These are phyloP conservation scores for Resseliella maxima DNA, from an alignment of 2,888 invertebrate species.

Conservation along the genomic window DNA sequence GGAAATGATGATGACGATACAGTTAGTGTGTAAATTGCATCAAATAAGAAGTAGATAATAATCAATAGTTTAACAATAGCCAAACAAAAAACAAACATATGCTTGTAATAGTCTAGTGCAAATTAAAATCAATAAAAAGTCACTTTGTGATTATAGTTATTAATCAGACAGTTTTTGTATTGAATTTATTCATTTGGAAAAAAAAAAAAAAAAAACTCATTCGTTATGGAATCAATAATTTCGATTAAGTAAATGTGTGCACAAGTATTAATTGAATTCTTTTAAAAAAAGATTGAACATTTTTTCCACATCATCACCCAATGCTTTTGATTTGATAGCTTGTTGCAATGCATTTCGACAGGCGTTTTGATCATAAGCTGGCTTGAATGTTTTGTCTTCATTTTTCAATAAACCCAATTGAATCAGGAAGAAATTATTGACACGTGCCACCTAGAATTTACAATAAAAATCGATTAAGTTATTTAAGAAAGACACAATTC, in stretches of 20 bases:
- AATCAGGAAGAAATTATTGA: slow-evolving; percentile 65
- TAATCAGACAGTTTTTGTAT: too few species aligned
- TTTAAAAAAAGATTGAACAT: slow-evolving; percentile 24
- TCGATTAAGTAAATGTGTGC: neutral
- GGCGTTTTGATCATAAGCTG: slow-evolving; percentile 63
- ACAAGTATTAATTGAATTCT: neutral
- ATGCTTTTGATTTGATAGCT: slow-evolving; percentile 60
- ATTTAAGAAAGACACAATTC: neutral
- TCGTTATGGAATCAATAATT: neutral
- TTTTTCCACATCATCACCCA: slow-evolving; percentile 5
- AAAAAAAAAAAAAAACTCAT: too few species aligned
- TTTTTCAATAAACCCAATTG: slow-evolving; percentile 65
- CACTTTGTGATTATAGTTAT: too few species aligned
- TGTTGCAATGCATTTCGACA: slow-evolving; percentile 65
- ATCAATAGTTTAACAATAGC: too few species aligned
- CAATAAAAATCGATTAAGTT: neutral
- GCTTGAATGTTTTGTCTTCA: slow-evolving; percentile 64
- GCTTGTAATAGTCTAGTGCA: too few species aligned
- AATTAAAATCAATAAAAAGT: too few species aligned
- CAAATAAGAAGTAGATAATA: too few species aligned
- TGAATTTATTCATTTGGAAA: neutral
- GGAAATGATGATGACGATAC: too few species aligned
- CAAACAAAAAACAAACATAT: too few species aligned
- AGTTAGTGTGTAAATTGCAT: too few species aligned
- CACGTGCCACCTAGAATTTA: slow-evolving; percentile 62